Base-by-base conservation (phyloP, 2,113 vertebrate species). In the Polyodon spathula region DNA sequence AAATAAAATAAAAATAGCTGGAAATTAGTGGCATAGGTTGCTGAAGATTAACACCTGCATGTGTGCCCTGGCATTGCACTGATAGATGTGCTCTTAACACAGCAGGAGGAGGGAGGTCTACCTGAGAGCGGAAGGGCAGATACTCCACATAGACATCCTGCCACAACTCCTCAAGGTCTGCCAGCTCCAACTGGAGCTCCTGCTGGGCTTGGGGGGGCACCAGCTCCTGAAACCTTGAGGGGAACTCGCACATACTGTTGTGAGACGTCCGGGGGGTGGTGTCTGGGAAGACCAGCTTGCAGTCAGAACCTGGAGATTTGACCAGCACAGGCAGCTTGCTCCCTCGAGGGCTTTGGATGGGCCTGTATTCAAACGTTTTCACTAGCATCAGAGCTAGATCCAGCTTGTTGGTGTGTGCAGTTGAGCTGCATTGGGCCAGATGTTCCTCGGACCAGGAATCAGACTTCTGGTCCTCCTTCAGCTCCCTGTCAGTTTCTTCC, bases 121-220 rank as follows among this genome's bases (percentile, higher is more conserved):
- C 92, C 94, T 92, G 87, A 48, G 88, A 73, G 63, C 76, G 77
- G 42, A 90, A 86, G 0, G 93, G 92, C 63, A 89, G 76, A 54
- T 91, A 95, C 61, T 89, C 86, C 55, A 90, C 78, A 68, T 76
- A 92, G 12, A 95, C 81, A 62, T 96, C 93, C 60, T 89, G 68
- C 91, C 93, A 95, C 70, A 93, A 77, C 65, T 92, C 89, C 70
- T 92, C 89, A 54, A 95, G 76, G 6, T 95, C 89, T 6, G 76
- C 72, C 68, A 92, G 69, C 61, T 93, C 90, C 60, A 79, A 65
- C 66, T 88, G 72, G 51, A 88, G 77, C 48, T 78, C 77, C 74
- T 80, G 68, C 62, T 70, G 84, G 39, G 70, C 74, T 71, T 83
- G 76, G 58, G 76, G 66, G 40, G 78, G 62, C 70, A 81, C 85